Percentiles rank a stretch among this genome's conserved stretches.
phyloP scores from a whole-genome alignment of 2,888 invertebrate genomes.

The Salticus scenicus region DNA sequence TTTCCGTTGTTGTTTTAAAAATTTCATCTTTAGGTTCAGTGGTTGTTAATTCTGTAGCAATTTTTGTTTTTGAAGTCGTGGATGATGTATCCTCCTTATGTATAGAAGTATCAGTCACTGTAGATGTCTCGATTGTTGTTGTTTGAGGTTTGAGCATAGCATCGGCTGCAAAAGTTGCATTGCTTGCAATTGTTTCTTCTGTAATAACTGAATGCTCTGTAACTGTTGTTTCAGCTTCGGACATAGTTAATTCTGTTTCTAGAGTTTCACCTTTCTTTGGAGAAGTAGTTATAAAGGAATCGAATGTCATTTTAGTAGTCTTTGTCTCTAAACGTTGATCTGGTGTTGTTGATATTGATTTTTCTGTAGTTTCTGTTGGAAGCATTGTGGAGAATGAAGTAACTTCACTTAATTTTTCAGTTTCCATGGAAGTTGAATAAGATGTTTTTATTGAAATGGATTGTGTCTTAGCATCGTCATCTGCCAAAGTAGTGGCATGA shows the following conservation, averaged over 20 bases:
- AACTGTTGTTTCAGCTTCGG: not conserved
- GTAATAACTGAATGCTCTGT: slow-evolving; percentile 25
- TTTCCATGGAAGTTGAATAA: not conserved
- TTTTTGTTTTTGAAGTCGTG: not conserved
- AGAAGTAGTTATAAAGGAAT: no score
- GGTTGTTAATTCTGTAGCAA: not conserved
- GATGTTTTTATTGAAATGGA: not conserved
- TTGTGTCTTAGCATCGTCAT: no score
- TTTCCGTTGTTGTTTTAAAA: not conserved
- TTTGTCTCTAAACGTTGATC: not conserved
- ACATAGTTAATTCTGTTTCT: not conserved
- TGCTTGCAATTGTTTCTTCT: slow-evolving; percentile 23
- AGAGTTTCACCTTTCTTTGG: not conserved
- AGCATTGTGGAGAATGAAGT: not conserved
- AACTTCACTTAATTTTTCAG: not conserved
- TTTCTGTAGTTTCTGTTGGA: not conserved
- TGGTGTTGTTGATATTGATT: not conserved
- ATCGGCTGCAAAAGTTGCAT: slow-evolving; percentile 27
- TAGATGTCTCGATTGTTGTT: not conserved
- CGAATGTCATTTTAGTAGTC: not conserved
- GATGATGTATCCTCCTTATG: not conserved
- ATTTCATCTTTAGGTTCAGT: not conserved
- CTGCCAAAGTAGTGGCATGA: no score
- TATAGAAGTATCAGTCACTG: not conserved
- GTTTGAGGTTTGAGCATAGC: slow-evolving; percentile 24